phyloP scores from a whole-genome alignment of 2,888 invertebrate species.

The Brassicogethes aeneus region DNA sequence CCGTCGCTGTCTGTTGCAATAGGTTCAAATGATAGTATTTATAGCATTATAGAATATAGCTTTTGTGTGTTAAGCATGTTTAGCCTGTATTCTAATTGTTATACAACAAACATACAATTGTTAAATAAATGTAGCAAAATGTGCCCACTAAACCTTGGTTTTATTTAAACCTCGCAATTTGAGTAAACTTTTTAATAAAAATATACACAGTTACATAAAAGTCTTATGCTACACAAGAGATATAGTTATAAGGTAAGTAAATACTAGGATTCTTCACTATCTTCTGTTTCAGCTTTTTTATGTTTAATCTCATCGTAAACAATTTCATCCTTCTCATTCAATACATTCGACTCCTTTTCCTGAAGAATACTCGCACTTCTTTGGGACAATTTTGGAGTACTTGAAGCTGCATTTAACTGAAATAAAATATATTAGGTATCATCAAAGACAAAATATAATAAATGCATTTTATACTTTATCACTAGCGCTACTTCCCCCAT shows the following conservation, averaged over 20 bases:
- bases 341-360: constrained; percentile 10
- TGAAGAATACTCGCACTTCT: constrained; percentile 10
- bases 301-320: constrained; percentile 23
- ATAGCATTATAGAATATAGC: constrained; percentile 33
- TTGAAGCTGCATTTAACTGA: constrained; percentile 13
- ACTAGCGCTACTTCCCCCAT: constrained; percentile 13
- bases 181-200: too few species aligned
- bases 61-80: constrained; percentile 41
- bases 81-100: constrained; percentile 41
- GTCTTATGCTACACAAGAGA: neutral
- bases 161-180: too few species aligned
- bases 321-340: constrained; percentile 29
- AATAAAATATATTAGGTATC: constrained; percentile 7
- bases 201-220: too few species aligned
- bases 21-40: constrained; percentile 28
- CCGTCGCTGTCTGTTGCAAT: constrained; percentile 13
- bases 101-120: constrained; percentile 36
- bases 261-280: constrained; percentile 6
- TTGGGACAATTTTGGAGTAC: constrained; percentile 10
- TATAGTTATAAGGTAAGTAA: constrained; percentile 1
- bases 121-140: constrained; percentile 43
- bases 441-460: neutral
- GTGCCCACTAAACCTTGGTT: constrained; percentile 25
- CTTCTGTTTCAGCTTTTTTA: constrained; percentile 5
- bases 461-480: constrained; percentile 15